Conservation (phyloP, 2,113 vertebrate species). For the Leptodactylus fuscus region DNA sequence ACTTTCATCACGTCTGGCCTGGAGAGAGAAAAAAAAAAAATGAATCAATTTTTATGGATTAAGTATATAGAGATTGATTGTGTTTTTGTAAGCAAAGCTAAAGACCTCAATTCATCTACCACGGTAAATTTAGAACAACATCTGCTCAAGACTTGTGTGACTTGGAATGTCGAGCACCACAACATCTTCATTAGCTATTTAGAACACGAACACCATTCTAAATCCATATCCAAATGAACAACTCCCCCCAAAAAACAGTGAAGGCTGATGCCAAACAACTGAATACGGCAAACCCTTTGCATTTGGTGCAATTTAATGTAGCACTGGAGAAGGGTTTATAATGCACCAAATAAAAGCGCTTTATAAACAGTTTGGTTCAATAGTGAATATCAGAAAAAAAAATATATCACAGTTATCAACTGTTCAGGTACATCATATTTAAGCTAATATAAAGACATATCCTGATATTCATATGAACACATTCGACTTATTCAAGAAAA, state of each 20-base stretch:
- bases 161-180: not conserved
- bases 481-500: too few species aligned
- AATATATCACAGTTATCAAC: too few species aligned
- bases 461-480: too few species aligned
- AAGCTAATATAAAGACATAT: too few species aligned
- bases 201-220: not conserved
- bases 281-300: too few species aligned
- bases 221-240: too few species aligned
- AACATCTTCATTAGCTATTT: not conserved
- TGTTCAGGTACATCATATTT: too few species aligned
- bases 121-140: not conserved
- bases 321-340: too few species aligned
- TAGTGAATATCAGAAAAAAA: too few species aligned
- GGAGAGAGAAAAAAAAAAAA: not conserved
- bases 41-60: constrained; percentile 26
- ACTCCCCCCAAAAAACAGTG: not conserved
- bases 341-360: too few species aligned
- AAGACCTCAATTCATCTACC: constrained; percentile 13
- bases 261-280: not conserved
- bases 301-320: too few species aligned
- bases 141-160: not conserved
- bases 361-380: too few species aligned
- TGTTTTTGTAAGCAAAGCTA: constrained; percentile 43
- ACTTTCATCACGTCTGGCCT: constrained; percentile 82
- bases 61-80: constrained; percentile 49